Evolutionary conservation across 2,113 vertebrate genomes (phyloP), one percentile per base, ranked within the genome.

Genomic region (Sisor rabdophorus): DNA sequence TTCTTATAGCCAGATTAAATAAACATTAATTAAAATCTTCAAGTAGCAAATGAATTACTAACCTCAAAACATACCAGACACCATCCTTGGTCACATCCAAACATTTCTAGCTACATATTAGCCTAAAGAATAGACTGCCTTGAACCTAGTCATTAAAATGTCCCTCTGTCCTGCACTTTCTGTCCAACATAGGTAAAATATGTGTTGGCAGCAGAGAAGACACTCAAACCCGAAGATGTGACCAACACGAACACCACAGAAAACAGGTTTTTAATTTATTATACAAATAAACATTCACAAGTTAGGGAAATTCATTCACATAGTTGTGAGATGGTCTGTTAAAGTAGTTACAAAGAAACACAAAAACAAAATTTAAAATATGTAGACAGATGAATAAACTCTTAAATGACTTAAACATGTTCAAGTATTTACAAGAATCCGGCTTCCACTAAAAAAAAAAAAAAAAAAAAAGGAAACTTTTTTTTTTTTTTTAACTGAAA

Each of bases 211-310:
- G 20, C 53, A 44, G n/a, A 9, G 22, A 40, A 58, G 36, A 24
- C 52, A 4, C 50, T 54, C 28, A 32, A 16, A 17, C 3, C 2
- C 20, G n/a, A 30, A 15, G 26, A 12, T 17, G 26, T 17, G 63
- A 36, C 16, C 50, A 40, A 60, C 22, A 48, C 11, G 7, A 64
- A 72, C 48, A 65, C 59, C 0, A n/a, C 32, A 22, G 1, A 36
- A 69, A 78, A 84, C 72, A 75, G 82, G 78, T 73, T 85, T 44
- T 84, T 78, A 79, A 84, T 88, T 87, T 87, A 87, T 86, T 88
- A 83, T 84, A 86, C 84, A 87, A 86, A 88, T 74, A 60, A 78
- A 85, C 80, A 88, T 88, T 86, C 81, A 87, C 84, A 86, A 80
- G 83, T 81, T 83, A 84, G 75, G 79, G 83, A 75, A 80, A 76